Evolutionary conservation across 2,888 invertebrate genomes (phyloP).

Genomic region (Drosophila yooni): DNA sequence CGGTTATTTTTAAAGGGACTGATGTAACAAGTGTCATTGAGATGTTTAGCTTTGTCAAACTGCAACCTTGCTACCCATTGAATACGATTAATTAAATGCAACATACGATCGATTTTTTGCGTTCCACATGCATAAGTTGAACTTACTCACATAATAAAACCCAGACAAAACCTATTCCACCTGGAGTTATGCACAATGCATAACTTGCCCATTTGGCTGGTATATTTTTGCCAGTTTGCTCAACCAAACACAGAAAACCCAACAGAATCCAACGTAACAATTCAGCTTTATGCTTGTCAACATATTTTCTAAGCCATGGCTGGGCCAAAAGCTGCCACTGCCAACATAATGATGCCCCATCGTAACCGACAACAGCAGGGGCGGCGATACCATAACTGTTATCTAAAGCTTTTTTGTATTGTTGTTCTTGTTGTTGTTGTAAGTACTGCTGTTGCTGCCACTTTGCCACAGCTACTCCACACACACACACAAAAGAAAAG

Average conservation of each 20-base stretch:
- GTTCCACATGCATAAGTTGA: not conserved
- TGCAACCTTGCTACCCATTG: not conserved
- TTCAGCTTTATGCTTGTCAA: constrained; percentile 75
- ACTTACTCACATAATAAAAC: not conserved
- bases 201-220: constrained; percentile 15
- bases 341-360: constrained; percentile 57
- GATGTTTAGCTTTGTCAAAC: not conserved
- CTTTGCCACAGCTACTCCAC: constrained; percentile 24
- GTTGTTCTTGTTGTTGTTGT: constrained; percentile 14
- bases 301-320: constrained; percentile 70
- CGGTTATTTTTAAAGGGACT: constrained; percentile 10
- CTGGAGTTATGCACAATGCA: constrained; percentile 20
- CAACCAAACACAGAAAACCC: constrained; percentile 12
- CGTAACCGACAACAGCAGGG: constrained; percentile 46
- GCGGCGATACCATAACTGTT: constrained; percentile 73
- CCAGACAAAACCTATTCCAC: not conserved
- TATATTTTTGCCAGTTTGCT: constrained; percentile 15
- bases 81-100: not conserved
- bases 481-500: constrained; percentile 5
- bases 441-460: constrained; percentile 25
- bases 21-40: constrained; percentile 4
- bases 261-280: constrained; percentile 44
- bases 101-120: not conserved
- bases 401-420: constrained; percentile 69
- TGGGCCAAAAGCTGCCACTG: constrained; percentile 44